A percentile compares a stretch with the other conserved stretches of the same genome.
Evolutionary conservation across 2,888 invertebrate genomes (phyloP).

Genomic region (Euclidia mi): DNA sequence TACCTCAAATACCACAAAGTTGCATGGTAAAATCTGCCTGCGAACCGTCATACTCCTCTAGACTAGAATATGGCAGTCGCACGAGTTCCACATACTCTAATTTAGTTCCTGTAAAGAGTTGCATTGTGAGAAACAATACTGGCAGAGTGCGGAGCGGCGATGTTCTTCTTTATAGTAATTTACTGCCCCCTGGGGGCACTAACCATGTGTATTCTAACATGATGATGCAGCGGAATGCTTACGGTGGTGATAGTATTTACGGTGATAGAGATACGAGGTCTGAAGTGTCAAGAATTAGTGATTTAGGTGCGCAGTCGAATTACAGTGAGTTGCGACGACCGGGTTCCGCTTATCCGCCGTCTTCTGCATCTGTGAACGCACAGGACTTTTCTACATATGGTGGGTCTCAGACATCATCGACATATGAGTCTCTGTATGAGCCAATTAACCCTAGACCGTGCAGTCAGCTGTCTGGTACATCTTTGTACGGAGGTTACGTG

Average conservation of each 20-base stretch:
- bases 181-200: slow-evolving; percentile 85
- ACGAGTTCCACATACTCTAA: slow-evolving; percentile 87
- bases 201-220: slow-evolving; percentile 87
- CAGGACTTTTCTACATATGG: slow-evolving; percentile 90
- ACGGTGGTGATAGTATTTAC: slow-evolving; percentile 86
- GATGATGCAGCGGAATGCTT: slow-evolving; percentile 83
- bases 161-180: slow-evolving; percentile 84
- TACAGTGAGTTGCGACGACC: slow-evolving; percentile 91
- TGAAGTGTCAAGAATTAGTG: slow-evolving; percentile 85
- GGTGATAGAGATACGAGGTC: slow-evolving; percentile 80
- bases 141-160: slow-evolving; percentile 81
- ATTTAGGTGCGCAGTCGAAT: slow-evolving; percentile 90
- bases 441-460: slow-evolving; percentile 91
- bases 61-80: slow-evolving; percentile 89
- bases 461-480: slow-evolving; percentile 90
- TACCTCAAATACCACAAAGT: slow-evolving; percentile 93
- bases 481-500: slow-evolving; percentile 90
- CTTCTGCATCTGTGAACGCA: slow-evolving; percentile 85
- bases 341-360: slow-evolving; percentile 89
- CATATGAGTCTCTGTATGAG: slow-evolving; percentile 91
- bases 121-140: slow-evolving; percentile 83
- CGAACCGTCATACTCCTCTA: slow-evolving; percentile 94
- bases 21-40: slow-evolving; percentile 93
- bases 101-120: slow-evolving; percentile 87
- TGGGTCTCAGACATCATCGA: slow-evolving; percentile 91